Conservation (phyloP, 92 coral and sea anemone genomes). For the Umimayanthus kanabou region DNA sequence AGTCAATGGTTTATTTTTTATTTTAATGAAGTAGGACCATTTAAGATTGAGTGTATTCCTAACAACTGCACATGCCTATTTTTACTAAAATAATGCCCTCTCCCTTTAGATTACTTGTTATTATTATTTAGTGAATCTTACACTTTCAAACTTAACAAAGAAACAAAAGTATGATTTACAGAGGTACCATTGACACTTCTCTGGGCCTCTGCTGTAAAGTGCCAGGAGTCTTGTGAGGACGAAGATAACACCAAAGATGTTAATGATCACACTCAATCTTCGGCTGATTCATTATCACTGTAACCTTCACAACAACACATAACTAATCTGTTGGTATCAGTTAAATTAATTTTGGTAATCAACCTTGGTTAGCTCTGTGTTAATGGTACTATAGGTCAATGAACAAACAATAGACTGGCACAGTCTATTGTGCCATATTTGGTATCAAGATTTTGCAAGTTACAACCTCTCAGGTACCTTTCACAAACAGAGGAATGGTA, state of each 20-base stretch:
- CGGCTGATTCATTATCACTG: neutral
- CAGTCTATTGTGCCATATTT: too few species aligned
- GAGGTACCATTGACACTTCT: neutral
- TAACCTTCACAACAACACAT: too few species aligned
- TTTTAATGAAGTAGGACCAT: neutral
- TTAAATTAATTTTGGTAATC: too few species aligned
- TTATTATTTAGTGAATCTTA: neutral
- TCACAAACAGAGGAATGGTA: too few species aligned
- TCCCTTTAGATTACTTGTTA: neutral
- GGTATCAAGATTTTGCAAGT: too few species aligned
- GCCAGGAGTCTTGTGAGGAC: neutral
- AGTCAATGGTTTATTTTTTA: neutral
- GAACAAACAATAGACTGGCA: too few species aligned
- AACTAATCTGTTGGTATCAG: too few species aligned
- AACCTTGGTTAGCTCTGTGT: too few species aligned
- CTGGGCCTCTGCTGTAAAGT: neutral
- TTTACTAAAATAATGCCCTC: neutral
- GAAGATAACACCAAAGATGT: neutral
- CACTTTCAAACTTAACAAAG: neutral
- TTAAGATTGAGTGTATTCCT: neutral
- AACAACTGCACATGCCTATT: neutral
- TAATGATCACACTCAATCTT: neutral
- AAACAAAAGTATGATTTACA: neutral
- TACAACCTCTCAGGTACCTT: too few species aligned
- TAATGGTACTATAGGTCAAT: too few species aligned